Evolutionary conservation across 2,797 vertebrate genomes (phyloP).

Genomic region (Phaenicophaeus curvirostris): DNA sequence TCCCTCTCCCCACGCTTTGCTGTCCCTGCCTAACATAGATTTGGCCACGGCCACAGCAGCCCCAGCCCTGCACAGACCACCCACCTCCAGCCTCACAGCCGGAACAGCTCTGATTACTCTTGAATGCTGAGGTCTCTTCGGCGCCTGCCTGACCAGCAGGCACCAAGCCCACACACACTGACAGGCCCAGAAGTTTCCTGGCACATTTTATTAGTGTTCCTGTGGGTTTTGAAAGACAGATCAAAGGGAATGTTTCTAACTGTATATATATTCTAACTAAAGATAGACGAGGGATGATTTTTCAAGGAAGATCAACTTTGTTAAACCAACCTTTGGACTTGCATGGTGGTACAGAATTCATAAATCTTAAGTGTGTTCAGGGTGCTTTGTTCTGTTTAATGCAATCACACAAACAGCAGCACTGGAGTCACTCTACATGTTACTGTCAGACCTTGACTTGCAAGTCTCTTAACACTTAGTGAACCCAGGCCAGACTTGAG

Average conservation of each 20-base stretch:
- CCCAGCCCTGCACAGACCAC: not conserved
- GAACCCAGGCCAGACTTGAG: not conserved
- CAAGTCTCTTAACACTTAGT: not conserved
- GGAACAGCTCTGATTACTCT: not conserved
- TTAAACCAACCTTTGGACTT: not conserved
- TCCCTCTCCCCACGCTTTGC: not conserved
- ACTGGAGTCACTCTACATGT: not conserved
- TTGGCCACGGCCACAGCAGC: not conserved
- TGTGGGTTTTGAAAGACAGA: too few relatives aligned
- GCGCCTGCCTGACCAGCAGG: not conserved
- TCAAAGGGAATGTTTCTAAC: too few relatives aligned
- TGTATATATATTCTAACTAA: too few relatives aligned
- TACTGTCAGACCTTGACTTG: not conserved
- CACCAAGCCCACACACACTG: not conserved
- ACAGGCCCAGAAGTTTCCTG: not conserved
- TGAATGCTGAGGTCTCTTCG: too few relatives aligned
- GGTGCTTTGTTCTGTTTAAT: not conserved
- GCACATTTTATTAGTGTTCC: not conserved
- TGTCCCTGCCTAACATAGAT: not conserved
- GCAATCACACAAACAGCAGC: not conserved
- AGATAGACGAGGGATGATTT: not conserved
- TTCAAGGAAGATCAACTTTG: slow-evolving; percentile 6
- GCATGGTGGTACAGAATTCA: not conserved
- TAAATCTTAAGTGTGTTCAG: not conserved
- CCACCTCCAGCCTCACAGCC: not conserved